Evolutionary conservation across 2,888 invertebrate genomes (phyloP).

Genomic region (Aporophyla lueneburgensis): DNA sequence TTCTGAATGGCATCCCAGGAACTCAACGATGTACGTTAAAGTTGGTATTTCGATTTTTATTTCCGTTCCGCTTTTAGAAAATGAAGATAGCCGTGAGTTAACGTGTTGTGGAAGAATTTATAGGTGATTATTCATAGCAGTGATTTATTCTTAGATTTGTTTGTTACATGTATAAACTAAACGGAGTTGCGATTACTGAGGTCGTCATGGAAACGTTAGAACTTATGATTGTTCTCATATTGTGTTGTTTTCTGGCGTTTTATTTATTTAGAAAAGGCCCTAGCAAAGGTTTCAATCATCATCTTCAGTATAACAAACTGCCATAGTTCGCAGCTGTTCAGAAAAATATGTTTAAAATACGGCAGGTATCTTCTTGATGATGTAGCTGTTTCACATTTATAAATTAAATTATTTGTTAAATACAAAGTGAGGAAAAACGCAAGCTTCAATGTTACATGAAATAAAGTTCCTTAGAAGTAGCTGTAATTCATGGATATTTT

Average conservation of each 20-base stretch:
- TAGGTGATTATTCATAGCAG: slow-evolving; percentile 61
- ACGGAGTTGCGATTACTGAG: slow-evolving; percentile 29
- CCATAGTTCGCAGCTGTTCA: neutral
- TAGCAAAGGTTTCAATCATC: slow-evolving; percentile 14
- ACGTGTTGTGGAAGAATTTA: slow-evolving; percentile 51
- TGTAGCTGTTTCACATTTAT: neutral
- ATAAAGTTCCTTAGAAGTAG: no score
- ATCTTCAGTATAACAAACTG: neutral
- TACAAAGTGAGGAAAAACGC: neutral
- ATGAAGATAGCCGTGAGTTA: slow-evolving; percentile 42
- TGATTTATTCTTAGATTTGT: slow-evolving; percentile 56
- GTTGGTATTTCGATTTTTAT: slow-evolving; percentile 49
- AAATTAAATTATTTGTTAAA: slow-evolving; percentile 20
- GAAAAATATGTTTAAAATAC: slow-evolving; percentile 1
- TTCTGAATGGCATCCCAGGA: slow-evolving; percentile 24
- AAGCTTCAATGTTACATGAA: slow-evolving; percentile 11
- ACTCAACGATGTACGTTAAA: slow-evolving; percentile 47
- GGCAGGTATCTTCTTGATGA: neutral
- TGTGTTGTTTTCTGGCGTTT: slow-evolving; percentile 6
- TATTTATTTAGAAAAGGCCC: slow-evolving; percentile 41
- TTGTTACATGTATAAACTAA: slow-evolving; percentile 41
- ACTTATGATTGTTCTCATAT: slow-evolving; percentile 32
- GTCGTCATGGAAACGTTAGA: slow-evolving; percentile 31
- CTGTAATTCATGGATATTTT: no score
- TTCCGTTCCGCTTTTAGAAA: slow-evolving; percentile 50